Conservation (phyloP, 2,888 invertebrate genomes). For the Temnothorax rugatulus region DNA sequence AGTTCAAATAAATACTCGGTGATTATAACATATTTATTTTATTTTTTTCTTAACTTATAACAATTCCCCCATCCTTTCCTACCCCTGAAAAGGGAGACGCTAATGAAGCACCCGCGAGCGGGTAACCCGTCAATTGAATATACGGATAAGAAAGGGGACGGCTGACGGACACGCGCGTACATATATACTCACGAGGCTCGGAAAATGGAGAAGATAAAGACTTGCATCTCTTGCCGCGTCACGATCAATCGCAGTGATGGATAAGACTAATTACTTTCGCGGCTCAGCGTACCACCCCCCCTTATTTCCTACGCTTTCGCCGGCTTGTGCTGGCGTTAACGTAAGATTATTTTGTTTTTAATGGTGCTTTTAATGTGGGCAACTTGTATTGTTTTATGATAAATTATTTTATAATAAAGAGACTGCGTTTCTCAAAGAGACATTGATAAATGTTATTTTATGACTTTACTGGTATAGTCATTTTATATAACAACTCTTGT, state of each 20-base stretch:
- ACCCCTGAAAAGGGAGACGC: slow-evolving; percentile 17
- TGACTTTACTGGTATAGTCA: background rate
- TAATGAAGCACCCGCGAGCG: slow-evolving; percentile 17
- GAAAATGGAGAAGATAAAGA: slow-evolving; percentile 36
- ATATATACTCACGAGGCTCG: background rate
- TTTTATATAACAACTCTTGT: background rate
- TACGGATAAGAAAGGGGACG: background rate
- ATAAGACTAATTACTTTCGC: slow-evolving; percentile 49
- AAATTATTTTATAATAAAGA: slow-evolving; percentile 24
- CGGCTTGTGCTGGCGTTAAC: background rate
- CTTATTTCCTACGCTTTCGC: background rate
- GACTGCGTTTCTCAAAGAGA: no score
- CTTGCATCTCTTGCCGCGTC: slow-evolving; percentile 27
- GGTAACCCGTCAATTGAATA: slow-evolving; percentile 13
- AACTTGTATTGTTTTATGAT: slow-evolving; percentile 20
- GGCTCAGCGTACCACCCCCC: background rate
- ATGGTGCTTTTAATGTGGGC: background rate
- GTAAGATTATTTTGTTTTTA: slow-evolving; percentile 11
- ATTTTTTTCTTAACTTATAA: no score
- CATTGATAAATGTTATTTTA: slow-evolving; percentile 6
- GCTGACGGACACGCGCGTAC: background rate
- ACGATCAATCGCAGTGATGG: slow-evolving; percentile 36
- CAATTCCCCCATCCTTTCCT: no score
- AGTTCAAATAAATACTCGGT: no score
- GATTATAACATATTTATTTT: no score